Conservation (phyloP, 2,113 vertebrate genomes). For the Panthera uncia region DNA sequence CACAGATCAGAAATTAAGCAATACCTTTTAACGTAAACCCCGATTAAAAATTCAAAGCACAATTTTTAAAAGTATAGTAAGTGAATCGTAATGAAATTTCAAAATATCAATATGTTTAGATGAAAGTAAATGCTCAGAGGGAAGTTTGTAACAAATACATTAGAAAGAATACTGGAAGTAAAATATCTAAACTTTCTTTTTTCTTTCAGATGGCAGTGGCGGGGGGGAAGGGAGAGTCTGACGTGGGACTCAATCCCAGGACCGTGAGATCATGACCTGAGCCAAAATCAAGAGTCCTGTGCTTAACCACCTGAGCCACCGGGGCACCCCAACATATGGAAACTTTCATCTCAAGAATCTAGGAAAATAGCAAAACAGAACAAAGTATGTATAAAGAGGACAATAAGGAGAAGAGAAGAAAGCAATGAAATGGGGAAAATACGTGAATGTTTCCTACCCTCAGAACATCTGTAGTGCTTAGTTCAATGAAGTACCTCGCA, state of each 20-base stretch:
- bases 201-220: too few species aligned
- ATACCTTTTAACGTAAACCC: neutral
- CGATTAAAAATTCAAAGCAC: neutral
- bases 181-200: neutral
- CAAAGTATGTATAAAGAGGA: neutral
- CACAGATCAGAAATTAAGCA: neutral
- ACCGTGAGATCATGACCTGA: too few species aligned
- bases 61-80: neutral
- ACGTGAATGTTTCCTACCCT: too few species aligned
- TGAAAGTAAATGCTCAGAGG: neutral
- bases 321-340: neutral
- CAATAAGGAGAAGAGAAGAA: neutral
- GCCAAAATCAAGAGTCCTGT: too few species aligned
- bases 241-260: too few species aligned
- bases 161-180: neutral
- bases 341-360: neutral
- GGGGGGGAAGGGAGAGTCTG: too few species aligned
- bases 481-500: neutral
- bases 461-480: neutral
- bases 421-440: neutral
- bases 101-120: neutral
- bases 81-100: neutral
- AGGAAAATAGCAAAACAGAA: neutral
- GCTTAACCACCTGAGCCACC: too few species aligned
- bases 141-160: too few species aligned